A percentile compares a stretch with the other conserved stretches of the same genome.
These are phyloP conservation scores for Dynastes tityus DNA, from an alignment of 2,888 invertebrate species.

Conservation along the genomic window DNA sequence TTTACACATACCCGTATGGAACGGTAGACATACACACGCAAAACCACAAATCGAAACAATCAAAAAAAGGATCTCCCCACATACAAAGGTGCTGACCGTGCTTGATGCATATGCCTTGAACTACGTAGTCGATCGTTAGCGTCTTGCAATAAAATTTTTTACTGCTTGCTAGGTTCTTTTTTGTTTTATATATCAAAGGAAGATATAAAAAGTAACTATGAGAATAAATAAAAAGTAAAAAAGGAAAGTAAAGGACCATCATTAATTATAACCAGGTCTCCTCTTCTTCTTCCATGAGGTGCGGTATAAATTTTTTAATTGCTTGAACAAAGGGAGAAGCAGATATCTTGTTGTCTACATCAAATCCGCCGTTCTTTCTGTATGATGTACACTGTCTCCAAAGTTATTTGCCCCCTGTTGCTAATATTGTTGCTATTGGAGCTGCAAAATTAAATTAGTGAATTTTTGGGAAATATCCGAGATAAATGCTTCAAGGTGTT, in stretches of 20 bases:
- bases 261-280: slow-evolving; percentile 24
- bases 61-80: too few species aligned
- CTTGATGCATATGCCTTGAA: too few species aligned
- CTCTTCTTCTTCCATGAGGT: background rate
- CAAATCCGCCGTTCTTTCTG: background rate
- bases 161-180: slow-evolving; percentile 20
- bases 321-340: background rate
- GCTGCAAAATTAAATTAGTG: too few species aligned
- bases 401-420: too few species aligned
- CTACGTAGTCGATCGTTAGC: slow-evolving; percentile 28
- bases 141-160: slow-evolving; percentile 43
- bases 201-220: slow-evolving; percentile 41
- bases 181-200: slow-evolving; percentile 43
- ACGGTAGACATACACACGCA: too few species aligned
- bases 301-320: slow-evolving; percentile 17
- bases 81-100: too few species aligned
- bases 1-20: too few species aligned
- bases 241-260: slow-evolving; percentile 1
- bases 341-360: too few species aligned
- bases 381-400: background rate
- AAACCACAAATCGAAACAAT: too few species aligned
- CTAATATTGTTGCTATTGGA: too few species aligned
- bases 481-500: too few species aligned
- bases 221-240: slow-evolving; percentile 14
- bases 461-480: too few species aligned